phyloP scores from a whole-genome alignment of 2,797 vertebrate genomes.

The Dendrocincla tyrannina region DNA sequence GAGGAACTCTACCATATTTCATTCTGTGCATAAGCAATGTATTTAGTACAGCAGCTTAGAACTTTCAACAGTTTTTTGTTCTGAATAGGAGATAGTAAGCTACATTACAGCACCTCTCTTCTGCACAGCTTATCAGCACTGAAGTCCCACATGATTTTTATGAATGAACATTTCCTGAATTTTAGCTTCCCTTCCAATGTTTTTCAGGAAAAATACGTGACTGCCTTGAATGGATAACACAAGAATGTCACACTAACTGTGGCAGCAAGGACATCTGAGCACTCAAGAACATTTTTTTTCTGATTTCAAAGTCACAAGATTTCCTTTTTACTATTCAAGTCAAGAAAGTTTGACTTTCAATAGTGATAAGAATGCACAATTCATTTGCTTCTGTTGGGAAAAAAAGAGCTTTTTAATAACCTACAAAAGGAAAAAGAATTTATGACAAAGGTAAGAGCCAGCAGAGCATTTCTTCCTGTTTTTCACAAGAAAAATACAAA shows the following conservation, averaged over 20 bases:
- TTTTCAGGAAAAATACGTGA: conserved; percentile 47
- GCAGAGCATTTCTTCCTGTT: conserved; percentile 5
- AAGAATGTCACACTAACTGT: background rate
- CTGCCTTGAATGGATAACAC: conserved; percentile 33
- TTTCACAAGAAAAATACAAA: background rate
- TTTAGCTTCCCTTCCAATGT: background rate
- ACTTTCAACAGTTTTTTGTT: background rate
- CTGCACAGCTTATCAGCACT: background rate
- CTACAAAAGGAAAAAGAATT: background rate
- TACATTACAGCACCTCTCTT: background rate
- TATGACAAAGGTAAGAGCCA: background rate
- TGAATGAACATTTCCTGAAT: conserved; percentile 24
- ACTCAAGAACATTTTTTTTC: background rate
- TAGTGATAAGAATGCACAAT: background rate
- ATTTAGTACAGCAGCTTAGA: background rate
- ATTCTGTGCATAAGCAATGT: background rate
- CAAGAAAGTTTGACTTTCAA: background rate
- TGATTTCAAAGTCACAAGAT: background rate
- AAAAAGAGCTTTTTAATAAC: background rate
- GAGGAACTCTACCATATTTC: background rate
- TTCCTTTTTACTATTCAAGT: conserved; percentile 7
- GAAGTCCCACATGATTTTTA: background rate
- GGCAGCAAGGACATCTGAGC: background rate
- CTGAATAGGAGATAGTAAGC: background rate
- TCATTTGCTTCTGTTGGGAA: background rate